Base-by-base conservation (phyloP, 2,888 invertebrate species). In the Gandaritis pyraliata region DNA sequence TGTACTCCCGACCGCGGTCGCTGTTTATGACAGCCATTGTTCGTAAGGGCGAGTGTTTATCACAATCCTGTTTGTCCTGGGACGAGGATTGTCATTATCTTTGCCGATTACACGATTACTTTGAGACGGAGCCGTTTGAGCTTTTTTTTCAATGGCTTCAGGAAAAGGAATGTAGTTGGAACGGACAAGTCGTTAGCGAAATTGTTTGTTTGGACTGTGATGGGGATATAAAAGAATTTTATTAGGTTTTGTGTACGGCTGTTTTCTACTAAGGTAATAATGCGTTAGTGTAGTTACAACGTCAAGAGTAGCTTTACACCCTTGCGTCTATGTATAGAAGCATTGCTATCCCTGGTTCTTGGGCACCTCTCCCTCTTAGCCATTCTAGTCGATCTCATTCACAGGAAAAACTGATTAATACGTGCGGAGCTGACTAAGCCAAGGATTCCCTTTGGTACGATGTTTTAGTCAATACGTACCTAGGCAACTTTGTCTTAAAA, bases 41-140 rank as follows among this genome's bases (percentile, higher is more conserved):
- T 63, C 66, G 53, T 48, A 18, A 56, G 58, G 68, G 62, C 68
- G 64, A 71, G 69, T 71, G 71, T 67, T 71, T 69, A 68, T 69
- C 71, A 65, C 64, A 5, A 51, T 38, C 56, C 57, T 64, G 63
- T 68, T 66, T 59, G 63, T 55, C 63, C 65, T 49, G 59, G 50
- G 64, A 62, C 64, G 50, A 52, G 53, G 58, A 63, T 65, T 60
- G 65, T 68, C 70, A 70, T 70, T 70, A 70, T 70, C 68, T 68
- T 48, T 39, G 57, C 57, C 65, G 68, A 70, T 70, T 68, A 66
- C 70, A 65, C 63, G 65, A 68, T 64, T 60, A 64, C 56, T 55
- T 55, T 52, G 59, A 54, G 55, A 43, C 56, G 43, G 33, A 43
- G 49, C 18, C 59, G 47, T 48, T 63, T 47, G 36, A 59, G 51